Base-by-base conservation (phyloP, 2,797 vertebrate genomes). In the Margarornis squamiger region DNA sequence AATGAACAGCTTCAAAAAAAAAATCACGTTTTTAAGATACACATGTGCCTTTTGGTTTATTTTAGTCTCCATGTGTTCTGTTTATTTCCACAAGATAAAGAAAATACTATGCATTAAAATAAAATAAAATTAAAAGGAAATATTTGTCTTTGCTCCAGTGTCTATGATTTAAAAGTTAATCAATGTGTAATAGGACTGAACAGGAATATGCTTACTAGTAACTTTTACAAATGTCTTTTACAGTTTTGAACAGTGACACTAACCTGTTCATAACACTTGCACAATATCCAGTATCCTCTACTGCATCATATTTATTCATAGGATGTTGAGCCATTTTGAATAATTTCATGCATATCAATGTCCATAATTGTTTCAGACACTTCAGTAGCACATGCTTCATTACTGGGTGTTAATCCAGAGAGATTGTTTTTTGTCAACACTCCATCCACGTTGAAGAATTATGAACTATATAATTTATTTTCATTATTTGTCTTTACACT, bases 301-400 rank as follows among this genome's bases (percentile, higher is more conserved):
- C 79, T 63, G 82, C 62, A 88, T 92, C 61, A 72, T 90, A 95
- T 95, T 97, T 97, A 97, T 96, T 95, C 87, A 96, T 77, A 93
- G 48, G n/a, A 59, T 76, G 43, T 71, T 87, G 68, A 95, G n/a
- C 67, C 82, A 90, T 95, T 95, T 96, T 97, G 68, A 97, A 96
- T 78, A 94, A 95, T 96, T 97, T 97, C 91, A 97, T 14, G 91
- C 76, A 54, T 93, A 97, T 96, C 89, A 90, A 90, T 96, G 90
- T 71, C 57, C 16, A 1, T 97, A 97, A 97, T 94, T 97, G 54
- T 97, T 95, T 97, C 90, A 96, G 88, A 79, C 94, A 96, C 90
- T 96, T 85, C 95, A 96, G 75, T 72, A 97, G 72, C 86, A 96
- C 79, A 93, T 89, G 83, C 73, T 96, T 97, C 94, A 95, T 94